Percentiles rank a stretch among this genome's conserved stretches.
phyloP scores from a whole-genome alignment of 2,113 vertebrate genomes.

The Cebus imitator region DNA sequence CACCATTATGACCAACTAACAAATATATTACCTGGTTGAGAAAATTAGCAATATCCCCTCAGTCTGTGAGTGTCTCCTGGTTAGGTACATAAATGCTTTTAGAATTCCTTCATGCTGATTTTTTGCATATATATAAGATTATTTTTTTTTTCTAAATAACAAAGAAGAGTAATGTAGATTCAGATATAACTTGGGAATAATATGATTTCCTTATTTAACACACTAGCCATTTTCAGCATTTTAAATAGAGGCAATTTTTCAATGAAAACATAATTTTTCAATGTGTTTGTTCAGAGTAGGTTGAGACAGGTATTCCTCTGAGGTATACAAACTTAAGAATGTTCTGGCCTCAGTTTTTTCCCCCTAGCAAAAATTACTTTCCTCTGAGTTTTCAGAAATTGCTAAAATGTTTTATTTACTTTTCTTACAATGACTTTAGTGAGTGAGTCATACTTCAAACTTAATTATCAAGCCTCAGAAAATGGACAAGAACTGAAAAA shows the following conservation, averaged over 20 bases:
- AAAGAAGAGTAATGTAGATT: constrained; percentile 34
- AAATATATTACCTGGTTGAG: neutral
- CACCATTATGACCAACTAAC: neutral
- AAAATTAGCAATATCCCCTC: neutral
- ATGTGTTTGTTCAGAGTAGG: constrained; percentile 53
- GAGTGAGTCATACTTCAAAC: constrained; percentile 73
- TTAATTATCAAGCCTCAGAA: constrained; percentile 73
- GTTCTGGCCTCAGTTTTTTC: constrained; percentile 41
- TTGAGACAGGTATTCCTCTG: constrained; percentile 61
- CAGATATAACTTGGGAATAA: constrained; percentile 43
- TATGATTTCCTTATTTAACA: constrained; percentile 63
- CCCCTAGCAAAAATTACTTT: constrained; percentile 46
- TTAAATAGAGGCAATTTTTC: constrained; percentile 66
- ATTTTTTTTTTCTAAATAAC: neutral
- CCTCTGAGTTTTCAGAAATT: constrained; percentile 71
- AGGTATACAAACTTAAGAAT: constrained; percentile 58
- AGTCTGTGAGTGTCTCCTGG: neutral
- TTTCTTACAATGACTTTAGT: constrained; percentile 75
- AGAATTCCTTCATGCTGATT: neutral
- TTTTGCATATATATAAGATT: constrained; percentile 41
- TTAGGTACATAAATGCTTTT: neutral
- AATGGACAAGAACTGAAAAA: constrained; percentile 72
- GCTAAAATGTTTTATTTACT: constrained; percentile 77
- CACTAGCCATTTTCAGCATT: constrained; percentile 48
- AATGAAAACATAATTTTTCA: constrained; percentile 68